Conservation (phyloP, 1,140 invertebrate species). For the Ceratosolen solmsi region DNA sequence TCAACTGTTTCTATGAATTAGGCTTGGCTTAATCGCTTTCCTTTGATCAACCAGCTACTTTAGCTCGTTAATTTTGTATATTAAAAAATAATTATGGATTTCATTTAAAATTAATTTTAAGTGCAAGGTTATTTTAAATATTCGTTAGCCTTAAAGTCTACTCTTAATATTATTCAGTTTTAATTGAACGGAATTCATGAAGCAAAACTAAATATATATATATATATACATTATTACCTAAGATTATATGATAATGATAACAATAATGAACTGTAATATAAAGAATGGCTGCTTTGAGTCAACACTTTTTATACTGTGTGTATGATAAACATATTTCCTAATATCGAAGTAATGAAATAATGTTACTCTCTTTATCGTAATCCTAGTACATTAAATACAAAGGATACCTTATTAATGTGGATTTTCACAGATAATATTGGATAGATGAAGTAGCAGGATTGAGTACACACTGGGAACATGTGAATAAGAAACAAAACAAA, state of each 20-base stretch:
- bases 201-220: conserved; percentile 39
- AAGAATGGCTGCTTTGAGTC: conserved; percentile 48
- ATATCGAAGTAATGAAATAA: conserved; percentile 27
- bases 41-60: conserved; percentile 41
- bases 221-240: conserved; percentile 45
- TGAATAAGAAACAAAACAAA: conserved; percentile 40
- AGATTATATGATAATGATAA: conserved; percentile 44
- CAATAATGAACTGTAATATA: conserved; percentile 49
- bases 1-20: conserved; percentile 43
- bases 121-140: conserved; percentile 21
- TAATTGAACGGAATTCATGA: conserved; percentile 34
- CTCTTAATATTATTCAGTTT: conserved; percentile 16
- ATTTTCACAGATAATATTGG: conserved; percentile 18
- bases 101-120: conserved; percentile 34
- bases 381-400: conserved; percentile 10
- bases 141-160: background rate
- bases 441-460: conserved; percentile 42
- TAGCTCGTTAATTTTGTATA: conserved; percentile 48
- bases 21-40: conserved; percentile 36
- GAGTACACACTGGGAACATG: conserved; percentile 52
- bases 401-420: conserved; percentile 18
- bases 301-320: conserved; percentile 50
- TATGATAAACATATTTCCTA: conserved; percentile 47
- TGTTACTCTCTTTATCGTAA: conserved; percentile 16
- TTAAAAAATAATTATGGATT: conserved; percentile 40